Evolutionary conservation across 2,797 vertebrate genomes (phyloP), one percentile per base, ranked within the genome.

Genomic region (Odontamblyopus lacepedii): DNA sequence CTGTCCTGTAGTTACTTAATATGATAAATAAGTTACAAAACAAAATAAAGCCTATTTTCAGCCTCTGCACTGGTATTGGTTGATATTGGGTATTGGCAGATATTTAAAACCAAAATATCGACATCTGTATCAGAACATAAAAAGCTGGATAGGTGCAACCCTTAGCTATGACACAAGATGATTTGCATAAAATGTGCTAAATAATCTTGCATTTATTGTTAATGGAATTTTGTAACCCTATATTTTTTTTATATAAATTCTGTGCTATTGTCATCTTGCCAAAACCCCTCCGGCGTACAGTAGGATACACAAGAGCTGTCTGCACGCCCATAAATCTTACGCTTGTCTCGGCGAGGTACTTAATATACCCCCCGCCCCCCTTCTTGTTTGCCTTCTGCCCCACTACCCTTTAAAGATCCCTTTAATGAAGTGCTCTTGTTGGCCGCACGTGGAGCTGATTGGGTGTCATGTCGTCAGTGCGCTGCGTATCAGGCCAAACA

Each of bases 341-440:
- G n/a, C 72, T 79, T 69, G 65, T 80, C 72, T 56, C 38, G 35
- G 63, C 77, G 62, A 76, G 59, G 69, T 67, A 63, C 77, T 72
- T 89, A 74, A 88, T 84, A 77, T 84, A 77, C 77, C 70, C 67
- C 74, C 69, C 69, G 0, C 13, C 71, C 76, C 69, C 48, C 19
- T 9, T 77, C 59, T 75, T 78, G 66, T 79, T 80, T 73, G 55
- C 71, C 67, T 61, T 55, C 59, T 74, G 69, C 77, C 56, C 79
- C 61, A 55, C 62, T 79, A 76, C 69, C 68, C 74, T 76, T 88
- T 79, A 74, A 85, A 82, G 77, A 75, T 75, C 73, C 61, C 76
- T 83, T 86, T 83, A 89, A 91, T 87, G 76, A 90, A 89, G 87
- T 83, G 80, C 74, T 81, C 76, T 79, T 75, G 74, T 81, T 83